Evolutionary conservation across 2,113 vertebrate genomes (phyloP).

Genomic region (Silurus meridionalis): DNA sequence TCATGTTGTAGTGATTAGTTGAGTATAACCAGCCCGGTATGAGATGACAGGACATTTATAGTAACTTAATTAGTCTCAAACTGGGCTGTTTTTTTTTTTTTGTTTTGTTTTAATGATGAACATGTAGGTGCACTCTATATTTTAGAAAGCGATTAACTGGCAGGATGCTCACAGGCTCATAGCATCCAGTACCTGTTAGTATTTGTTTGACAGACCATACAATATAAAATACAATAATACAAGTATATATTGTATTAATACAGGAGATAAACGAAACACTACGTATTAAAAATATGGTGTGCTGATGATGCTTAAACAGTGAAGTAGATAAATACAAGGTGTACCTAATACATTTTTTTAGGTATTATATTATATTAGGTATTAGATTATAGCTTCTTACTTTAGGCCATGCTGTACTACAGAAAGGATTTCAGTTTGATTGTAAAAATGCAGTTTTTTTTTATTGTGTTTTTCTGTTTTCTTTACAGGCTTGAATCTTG

Average conservation of each 20-base stretch:
- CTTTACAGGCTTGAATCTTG: conserved; percentile 45
- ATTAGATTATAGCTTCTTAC: background rate
- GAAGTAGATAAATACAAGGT: background rate
- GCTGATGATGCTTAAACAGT: background rate
- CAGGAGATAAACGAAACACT: background rate
- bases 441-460: background rate
- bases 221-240: too few species aligned
- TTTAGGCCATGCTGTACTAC: background rate
- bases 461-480: background rate
- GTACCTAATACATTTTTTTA: background rate
- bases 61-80: too few species aligned
- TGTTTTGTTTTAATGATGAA: too few species aligned
- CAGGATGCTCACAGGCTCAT: background rate
- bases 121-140: background rate
- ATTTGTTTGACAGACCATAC: background rate
- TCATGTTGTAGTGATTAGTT: too few species aligned
- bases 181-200: background rate
- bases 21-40: too few species aligned
- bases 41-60: too few species aligned
- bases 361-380: too few species aligned
- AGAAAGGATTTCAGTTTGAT: background rate
- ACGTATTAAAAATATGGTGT: background rate
- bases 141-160: background rate
- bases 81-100: too few species aligned
- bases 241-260: background rate